phyloP scores from a whole-genome alignment of 1,140 invertebrate species.

The Leguminivora glycinivorella region DNA sequence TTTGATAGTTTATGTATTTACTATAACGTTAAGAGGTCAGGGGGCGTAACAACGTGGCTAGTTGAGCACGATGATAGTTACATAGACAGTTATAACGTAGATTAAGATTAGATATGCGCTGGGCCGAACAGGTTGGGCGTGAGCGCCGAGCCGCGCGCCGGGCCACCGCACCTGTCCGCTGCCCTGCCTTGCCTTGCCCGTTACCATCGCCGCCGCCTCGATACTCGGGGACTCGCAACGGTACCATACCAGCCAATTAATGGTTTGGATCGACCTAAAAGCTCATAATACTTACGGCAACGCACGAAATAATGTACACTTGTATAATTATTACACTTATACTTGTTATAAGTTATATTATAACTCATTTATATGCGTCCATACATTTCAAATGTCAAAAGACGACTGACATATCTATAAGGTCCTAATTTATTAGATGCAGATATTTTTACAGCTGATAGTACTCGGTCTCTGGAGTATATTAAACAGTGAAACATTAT shows the following conservation, averaged over 20 bases:
- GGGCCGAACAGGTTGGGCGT: slow-evolving; percentile 16
- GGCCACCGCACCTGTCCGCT: neutral
- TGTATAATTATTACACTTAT: neutral
- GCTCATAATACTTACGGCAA: neutral
- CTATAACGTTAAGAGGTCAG: neutral
- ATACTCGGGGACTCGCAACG: slow-evolving; percentile 1
- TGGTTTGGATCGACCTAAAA: neutral
- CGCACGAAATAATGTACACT: neutral
- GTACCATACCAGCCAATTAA: slow-evolving; percentile 6
- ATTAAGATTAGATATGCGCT: slow-evolving; percentile 1
- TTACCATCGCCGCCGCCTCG: neutral
- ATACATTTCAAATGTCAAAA: no score
- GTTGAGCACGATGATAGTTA: neutral
- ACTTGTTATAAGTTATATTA: no score
- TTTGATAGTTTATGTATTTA: neutral
- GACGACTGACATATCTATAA: no score
- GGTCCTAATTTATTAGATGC: no score
- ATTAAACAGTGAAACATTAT: no score
- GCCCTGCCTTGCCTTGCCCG: neutral
- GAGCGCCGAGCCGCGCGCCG: neutral
- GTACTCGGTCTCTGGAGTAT: no score
- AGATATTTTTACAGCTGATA: no score
- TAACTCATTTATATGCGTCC: no score
- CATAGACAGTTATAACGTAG: neutral
- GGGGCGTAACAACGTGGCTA: neutral